Evolutionary conservation across 2,888 invertebrate species (phyloP).

Genomic region (Tromatobia lineatoria): DNA sequence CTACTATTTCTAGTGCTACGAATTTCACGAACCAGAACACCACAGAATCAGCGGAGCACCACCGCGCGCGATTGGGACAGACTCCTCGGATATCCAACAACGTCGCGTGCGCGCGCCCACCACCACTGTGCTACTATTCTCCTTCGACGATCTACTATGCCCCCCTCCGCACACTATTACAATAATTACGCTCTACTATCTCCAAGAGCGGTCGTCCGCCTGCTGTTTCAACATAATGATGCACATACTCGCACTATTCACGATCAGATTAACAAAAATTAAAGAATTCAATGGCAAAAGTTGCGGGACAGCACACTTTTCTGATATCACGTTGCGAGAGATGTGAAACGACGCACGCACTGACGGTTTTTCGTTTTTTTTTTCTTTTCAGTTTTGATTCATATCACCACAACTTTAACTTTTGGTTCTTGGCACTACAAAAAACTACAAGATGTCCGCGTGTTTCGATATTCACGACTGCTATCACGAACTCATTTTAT

Average conservation of each 20-base stretch:
- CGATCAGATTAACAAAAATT: slow-evolving; percentile 8
- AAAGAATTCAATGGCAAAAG: background rate
- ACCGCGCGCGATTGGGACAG: slow-evolving; percentile 5
- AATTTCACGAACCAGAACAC: slow-evolving; percentile 13
- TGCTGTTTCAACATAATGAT: slow-evolving; percentile 12
- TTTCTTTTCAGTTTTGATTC: background rate
- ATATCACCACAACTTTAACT: background rate
- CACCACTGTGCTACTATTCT: slow-evolving; percentile 15
- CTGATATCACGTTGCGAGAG: slow-evolving; percentile 8
- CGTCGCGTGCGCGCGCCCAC: slow-evolving; percentile 57
- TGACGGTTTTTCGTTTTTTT: background rate
- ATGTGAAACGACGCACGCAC: slow-evolving; percentile 8
- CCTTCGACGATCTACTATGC: slow-evolving; percentile 43
- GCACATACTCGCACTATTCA: slow-evolving; percentile 36
- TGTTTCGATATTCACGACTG: slow-evolving; percentile 1
- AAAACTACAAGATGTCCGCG: background rate
- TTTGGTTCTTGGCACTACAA: background rate
- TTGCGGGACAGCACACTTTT: slow-evolving; percentile 30
- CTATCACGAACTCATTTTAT: slow-evolving; percentile 16
- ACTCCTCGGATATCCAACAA: slow-evolving; percentile 39
- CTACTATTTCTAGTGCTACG: slow-evolving; percentile 11
- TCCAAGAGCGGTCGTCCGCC: slow-evolving; percentile 18
- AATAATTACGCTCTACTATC: slow-evolving; percentile 43
- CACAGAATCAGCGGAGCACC: slow-evolving; percentile 20
- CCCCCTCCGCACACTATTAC: slow-evolving; percentile 19